phyloP scores from a whole-genome alignment of 2,797 vertebrate species.

The Galago senegalensis region DNA sequence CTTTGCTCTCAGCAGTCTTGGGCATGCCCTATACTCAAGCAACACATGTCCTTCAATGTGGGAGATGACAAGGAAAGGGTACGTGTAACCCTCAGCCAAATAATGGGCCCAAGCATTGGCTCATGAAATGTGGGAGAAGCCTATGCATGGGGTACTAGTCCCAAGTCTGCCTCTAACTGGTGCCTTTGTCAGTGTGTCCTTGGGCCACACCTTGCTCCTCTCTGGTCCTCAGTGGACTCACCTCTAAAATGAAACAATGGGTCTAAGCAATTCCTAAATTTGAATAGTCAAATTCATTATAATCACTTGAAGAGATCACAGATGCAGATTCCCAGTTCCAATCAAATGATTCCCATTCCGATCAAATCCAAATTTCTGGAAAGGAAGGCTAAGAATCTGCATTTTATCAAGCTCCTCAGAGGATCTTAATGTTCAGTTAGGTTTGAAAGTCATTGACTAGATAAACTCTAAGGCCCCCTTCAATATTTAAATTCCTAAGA shows the following conservation, averaged over 20 bases:
- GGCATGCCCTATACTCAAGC: slow-evolving; percentile 72
- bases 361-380: neutral
- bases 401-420: neutral
- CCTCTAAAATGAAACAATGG: neutral
- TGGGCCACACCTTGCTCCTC: neutral
- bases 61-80: neutral
- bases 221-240: neutral
- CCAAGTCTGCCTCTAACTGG: neutral
- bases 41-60: neutral
- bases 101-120: neutral
- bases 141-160: neutral
- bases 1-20: slow-evolving; percentile 4
- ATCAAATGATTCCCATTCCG: neutral
- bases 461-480: neutral
- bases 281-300: neutral
- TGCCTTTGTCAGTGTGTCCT: neutral
- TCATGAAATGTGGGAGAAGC: neutral
- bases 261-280: neutral
- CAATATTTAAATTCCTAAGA: neutral
- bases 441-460: slow-evolving; percentile 5
- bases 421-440: neutral
- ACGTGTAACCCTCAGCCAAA: neutral
- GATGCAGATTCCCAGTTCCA: neutral
- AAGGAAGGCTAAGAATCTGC: neutral
- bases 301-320: neutral